These are phyloP conservation scores for Lindbergichthys nudifrons DNA, from an alignment of 2,797 vertebrate species.

Conservation along the genomic window DNA sequence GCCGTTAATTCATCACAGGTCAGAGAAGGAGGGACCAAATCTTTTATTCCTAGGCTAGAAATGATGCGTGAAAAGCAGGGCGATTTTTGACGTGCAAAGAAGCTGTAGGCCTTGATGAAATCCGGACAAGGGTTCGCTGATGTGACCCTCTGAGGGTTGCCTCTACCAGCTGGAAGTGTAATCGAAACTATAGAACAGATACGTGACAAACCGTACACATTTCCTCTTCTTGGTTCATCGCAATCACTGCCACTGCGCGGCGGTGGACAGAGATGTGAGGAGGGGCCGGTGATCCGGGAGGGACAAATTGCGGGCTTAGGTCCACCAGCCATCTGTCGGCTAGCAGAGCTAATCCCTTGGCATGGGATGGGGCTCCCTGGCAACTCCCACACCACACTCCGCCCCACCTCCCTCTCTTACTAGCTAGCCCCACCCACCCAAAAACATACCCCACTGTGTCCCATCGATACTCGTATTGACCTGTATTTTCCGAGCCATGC, in stretches of 20 bases:
- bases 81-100: neutral
- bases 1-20: conserved; percentile 10
- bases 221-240: conserved; percentile 38
- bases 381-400: conserved; percentile 25
- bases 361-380: conserved; percentile 60
- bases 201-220: neutral
- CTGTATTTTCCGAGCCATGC: conserved; percentile 51
- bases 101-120: neutral
- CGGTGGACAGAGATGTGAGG: conserved; percentile 44
- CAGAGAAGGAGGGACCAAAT: neutral
- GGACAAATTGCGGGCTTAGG: conserved; percentile 75
- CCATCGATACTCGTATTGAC: conserved; percentile 67
- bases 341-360: conserved; percentile 74
- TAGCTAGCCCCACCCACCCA: conserved; percentile 41
- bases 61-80: neutral
- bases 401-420: conserved; percentile 16
- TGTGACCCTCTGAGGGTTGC: neutral
- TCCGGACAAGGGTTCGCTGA: conserved; percentile 4
- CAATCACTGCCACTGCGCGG: conserved; percentile 42
- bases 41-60: conserved; percentile 8
- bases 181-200: neutral
- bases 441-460: conserved; percentile 54
- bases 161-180: neutral
- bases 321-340: conserved; percentile 78
- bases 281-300: conserved; percentile 65